Evolutionary conservation across 2,113 vertebrate species (phyloP).

Genomic region (Brachypteracias leptosomus): DNA sequence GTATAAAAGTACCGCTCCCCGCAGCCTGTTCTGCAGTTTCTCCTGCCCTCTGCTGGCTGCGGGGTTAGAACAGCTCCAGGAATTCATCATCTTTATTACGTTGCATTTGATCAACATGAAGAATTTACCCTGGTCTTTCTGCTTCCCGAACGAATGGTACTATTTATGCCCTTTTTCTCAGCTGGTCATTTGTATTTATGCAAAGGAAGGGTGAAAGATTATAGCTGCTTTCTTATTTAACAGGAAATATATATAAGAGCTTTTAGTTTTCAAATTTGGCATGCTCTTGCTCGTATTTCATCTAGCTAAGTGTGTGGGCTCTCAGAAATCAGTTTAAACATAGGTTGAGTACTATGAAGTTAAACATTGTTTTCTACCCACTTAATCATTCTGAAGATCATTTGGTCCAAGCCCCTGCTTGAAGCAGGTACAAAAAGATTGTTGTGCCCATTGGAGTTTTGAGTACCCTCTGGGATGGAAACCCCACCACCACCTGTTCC

Average conservation of each 20-base stretch:
- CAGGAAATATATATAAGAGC: not conserved
- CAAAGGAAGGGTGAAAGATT: not conserved
- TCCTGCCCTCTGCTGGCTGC: constrained; percentile 33
- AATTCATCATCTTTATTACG: not conserved
- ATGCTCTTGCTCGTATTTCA: not conserved
- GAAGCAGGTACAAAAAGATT: not conserved
- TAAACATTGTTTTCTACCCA: not conserved
- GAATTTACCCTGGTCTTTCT: not conserved
- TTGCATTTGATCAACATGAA: not conserved
- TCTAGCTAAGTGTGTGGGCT: not conserved
- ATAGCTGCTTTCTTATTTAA: not conserved
- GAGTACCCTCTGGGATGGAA: not conserved
- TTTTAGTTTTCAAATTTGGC: not conserved
- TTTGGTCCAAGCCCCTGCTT: not conserved
- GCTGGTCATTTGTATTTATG: not conserved
- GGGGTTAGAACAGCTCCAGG: not conserved
- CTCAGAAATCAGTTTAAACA: not conserved
- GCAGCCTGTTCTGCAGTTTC: not conserved
- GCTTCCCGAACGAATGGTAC: not conserved
- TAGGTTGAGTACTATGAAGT: not conserved
- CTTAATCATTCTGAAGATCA: not conserved
- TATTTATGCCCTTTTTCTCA: not conserved
- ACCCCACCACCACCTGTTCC: not conserved
- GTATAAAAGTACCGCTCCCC: not conserved
- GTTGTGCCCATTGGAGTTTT: no score